phyloP scores from a whole-genome alignment of 2,888 invertebrate genomes.

The Buathra laborator region DNA sequence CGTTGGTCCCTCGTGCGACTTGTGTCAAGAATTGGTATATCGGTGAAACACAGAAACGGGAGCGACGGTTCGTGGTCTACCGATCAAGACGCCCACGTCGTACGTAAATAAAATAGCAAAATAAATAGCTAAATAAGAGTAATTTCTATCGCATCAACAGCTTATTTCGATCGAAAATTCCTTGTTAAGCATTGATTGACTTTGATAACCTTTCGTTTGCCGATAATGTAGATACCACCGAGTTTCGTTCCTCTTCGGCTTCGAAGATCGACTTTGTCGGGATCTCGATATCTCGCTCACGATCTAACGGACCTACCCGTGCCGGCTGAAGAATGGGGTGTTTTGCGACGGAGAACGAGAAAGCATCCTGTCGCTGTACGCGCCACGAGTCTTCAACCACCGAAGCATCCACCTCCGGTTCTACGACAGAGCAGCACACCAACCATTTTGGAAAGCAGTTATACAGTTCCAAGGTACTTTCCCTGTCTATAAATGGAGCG shows the following conservation, averaged over 20 bases:
- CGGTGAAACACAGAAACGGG: conserved; percentile 77
- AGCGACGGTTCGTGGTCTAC: conserved; percentile 81
- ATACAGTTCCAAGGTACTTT: conserved; percentile 70
- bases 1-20: conserved; percentile 86
- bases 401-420: conserved; percentile 84
- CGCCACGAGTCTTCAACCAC: conserved; percentile 82
- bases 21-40: conserved; percentile 84
- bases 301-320: conserved; percentile 89
- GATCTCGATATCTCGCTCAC: conserved; percentile 88
- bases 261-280: conserved; percentile 86
- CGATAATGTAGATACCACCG: conserved; percentile 77
- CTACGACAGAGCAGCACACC: conserved; percentile 86
- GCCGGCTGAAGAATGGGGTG: conserved; percentile 87
- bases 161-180: too few species aligned
- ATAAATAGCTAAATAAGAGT: background rate
- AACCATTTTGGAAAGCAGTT: conserved; percentile 79
- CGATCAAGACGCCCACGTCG: conserved; percentile 81
- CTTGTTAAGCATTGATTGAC: too few species aligned
- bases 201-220: background rate
- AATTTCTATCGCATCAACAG: background rate
- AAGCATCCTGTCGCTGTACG: conserved; percentile 78
- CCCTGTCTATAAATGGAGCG: background rate
- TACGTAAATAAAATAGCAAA: conserved; percentile 59
- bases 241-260: conserved; percentile 85
- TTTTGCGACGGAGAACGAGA: conserved; percentile 77